Evolutionary conservation across 2,113 vertebrate genomes (phyloP).

Genomic region (Vanacampus margaritifer): DNA sequence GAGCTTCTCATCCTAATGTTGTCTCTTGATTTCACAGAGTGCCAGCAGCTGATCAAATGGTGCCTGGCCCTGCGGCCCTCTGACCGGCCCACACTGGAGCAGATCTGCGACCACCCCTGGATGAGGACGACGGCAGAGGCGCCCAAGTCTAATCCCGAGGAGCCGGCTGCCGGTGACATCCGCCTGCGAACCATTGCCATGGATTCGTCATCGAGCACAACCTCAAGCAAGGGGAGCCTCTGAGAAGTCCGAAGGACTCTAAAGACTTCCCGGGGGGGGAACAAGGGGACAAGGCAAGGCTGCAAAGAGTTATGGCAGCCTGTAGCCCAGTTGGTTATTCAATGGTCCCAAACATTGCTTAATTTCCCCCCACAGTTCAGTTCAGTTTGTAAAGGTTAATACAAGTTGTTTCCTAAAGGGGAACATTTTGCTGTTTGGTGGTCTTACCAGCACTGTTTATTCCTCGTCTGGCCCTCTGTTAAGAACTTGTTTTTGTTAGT

Average conservation of each 20-base stretch:
- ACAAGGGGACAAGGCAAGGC: no score
- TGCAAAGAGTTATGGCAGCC: slow-evolving; percentile 33
- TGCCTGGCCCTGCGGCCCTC: slow-evolving; percentile 94
- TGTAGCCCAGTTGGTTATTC: slow-evolving; percentile 48
- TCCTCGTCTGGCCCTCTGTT: slow-evolving; percentile 20
- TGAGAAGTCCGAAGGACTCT: slow-evolving; percentile 73
- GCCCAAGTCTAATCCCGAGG: slow-evolving; percentile 70
- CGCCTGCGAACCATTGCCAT: slow-evolving; percentile 83
- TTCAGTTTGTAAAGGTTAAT: no score
- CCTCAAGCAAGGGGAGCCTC: slow-evolving; percentile 95
- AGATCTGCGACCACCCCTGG: slow-evolving; percentile 94
- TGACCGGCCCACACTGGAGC: slow-evolving; percentile 91
- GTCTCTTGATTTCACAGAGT: slow-evolving; percentile 72
- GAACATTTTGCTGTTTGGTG: slow-evolving; percentile 76
- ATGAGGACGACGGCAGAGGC: slow-evolving; percentile 79
- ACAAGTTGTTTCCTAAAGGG: slow-evolving; percentile 67
- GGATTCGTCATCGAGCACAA: slow-evolving; percentile 90
- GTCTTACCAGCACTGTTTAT: slow-evolving; percentile 82
- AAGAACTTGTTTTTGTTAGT: slow-evolving; percentile 65
- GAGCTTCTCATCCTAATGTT: background rate
- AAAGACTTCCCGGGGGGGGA: slow-evolving; percentile 57
- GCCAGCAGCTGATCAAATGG: slow-evolving; percentile 96
- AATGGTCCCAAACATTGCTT: background rate
- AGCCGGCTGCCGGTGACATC: slow-evolving; percentile 76
- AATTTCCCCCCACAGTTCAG: background rate